These are phyloP conservation scores for Schrankia costaestrigalis DNA, from an alignment of 2,888 invertebrate species.

Conservation along the genomic window DNA sequence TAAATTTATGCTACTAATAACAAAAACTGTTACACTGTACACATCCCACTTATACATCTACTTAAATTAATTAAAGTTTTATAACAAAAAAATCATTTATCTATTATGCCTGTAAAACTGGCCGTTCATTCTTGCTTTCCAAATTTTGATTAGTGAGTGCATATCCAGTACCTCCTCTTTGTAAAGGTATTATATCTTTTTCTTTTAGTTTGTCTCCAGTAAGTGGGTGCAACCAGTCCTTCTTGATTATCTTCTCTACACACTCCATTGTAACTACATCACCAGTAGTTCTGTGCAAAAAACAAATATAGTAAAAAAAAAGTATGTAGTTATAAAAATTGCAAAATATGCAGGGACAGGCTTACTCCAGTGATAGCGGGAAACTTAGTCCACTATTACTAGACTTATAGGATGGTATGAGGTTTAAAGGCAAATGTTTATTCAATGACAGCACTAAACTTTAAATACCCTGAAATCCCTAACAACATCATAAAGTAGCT, in stretches of 20 bases:
- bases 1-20: no score
- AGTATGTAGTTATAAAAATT: not conserved
- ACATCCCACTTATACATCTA: no score
- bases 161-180: slow-evolving; percentile 98
- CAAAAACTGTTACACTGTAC: no score
- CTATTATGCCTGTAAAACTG: slow-evolving; percentile 89
- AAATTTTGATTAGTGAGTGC: slow-evolving; percentile 91
- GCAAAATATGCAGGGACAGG: no score
- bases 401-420: no score
- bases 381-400: no score
- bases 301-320: not conserved
- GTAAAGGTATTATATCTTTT: slow-evolving; percentile 94
- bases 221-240: slow-evolving; percentile 97
- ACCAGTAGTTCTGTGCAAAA: slow-evolving; percentile 83
- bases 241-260: slow-evolving; percentile 96
- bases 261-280: slow-evolving; percentile 98
- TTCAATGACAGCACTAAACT: no score
- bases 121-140: slow-evolving; percentile 90
- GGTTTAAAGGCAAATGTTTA: no score
- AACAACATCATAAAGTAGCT: no score
- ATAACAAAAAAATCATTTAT: not conserved
- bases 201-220: slow-evolving; percentile 91
- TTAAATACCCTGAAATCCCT: no score
- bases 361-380: no score
- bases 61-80: no score